These are phyloP conservation scores for Oxyura jamaicensis DNA, from an alignment of 2,113 vertebrate genomes.

Conservation along the genomic window DNA sequence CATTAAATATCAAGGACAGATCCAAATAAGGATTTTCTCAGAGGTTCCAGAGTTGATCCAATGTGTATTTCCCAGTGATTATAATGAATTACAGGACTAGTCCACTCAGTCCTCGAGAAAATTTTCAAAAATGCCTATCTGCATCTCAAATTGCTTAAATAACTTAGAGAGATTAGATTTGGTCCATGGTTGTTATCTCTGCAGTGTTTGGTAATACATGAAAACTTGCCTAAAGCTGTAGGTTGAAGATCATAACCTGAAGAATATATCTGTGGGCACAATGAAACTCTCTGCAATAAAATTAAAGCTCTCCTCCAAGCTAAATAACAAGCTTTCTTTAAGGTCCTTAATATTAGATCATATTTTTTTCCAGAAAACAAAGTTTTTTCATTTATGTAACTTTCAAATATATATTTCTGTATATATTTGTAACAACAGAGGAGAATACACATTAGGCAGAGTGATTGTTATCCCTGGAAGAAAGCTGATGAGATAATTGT, in stretches of 20 bases:
- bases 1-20: not conserved
- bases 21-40: not conserved
- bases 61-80: not conserved
- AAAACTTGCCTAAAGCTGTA: not conserved
- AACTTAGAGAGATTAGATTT: not conserved
- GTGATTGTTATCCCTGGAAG: not conserved
- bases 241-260: not conserved
- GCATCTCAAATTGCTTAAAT: not conserved
- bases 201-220: not conserved
- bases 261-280: not conserved
- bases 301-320: not conserved
- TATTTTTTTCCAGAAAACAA: not conserved
- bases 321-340: not conserved
- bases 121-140: not conserved
- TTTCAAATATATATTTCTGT: not conserved
- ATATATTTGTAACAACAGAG: not conserved
- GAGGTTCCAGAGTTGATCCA: not conserved
- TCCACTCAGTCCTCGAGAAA: not conserved
- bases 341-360: not conserved
- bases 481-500: not conserved
- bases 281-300: not conserved
- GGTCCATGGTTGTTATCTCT: not conserved
- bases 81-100: not conserved
- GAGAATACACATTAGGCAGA: accelerated
- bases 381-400: not conserved